Percentiles rank a stretch among this genome's conserved stretches.
Evolutionary conservation across 2,888 invertebrate genomes (phyloP).

Genomic region (Phyto melanocephala): DNA sequence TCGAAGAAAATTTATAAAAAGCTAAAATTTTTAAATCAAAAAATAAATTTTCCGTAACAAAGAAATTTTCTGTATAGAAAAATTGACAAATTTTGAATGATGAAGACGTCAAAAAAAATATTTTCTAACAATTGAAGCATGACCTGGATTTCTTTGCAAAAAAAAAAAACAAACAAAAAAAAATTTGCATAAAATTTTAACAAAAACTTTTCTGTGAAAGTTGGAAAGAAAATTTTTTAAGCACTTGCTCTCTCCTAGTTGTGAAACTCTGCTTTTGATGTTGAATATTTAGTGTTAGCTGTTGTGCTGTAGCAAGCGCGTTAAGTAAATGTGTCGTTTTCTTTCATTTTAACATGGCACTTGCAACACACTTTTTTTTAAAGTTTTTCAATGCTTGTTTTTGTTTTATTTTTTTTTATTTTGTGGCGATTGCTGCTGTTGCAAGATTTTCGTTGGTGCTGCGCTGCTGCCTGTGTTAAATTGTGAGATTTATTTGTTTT

Average conservation of each 20-base stretch:
- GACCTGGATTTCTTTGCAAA: no score
- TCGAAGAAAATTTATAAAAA: no score
- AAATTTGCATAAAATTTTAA: constrained; percentile 46
- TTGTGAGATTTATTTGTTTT: constrained; percentile 61
- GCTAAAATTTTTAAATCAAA: no score
- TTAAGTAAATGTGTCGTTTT: constrained; percentile 66
- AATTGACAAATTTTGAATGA: no score
- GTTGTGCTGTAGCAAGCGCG: constrained; percentile 55
- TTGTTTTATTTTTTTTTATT: background rate
- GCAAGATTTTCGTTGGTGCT: background rate
- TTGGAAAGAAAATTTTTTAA: no score
- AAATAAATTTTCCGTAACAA: no score
- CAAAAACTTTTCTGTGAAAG: no score
- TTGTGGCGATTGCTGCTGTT: constrained; percentile 24
- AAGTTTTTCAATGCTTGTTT: background rate
- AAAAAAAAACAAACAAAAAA: no score
- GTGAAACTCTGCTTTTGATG: constrained; percentile 3
- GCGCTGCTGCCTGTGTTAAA: constrained; percentile 49
- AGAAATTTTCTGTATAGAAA: no score
- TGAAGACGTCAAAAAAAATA: no score
- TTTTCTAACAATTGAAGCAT: no score
- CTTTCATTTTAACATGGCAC: constrained; percentile 61
- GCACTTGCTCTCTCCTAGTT: no score
- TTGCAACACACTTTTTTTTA: constrained; percentile 63
- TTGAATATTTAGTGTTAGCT: constrained; percentile 17